Evolutionary conservation across 2,113 vertebrate genomes (phyloP), one percentile per base, ranked within the genome.

Genomic region (Aythya baeri): DNA sequence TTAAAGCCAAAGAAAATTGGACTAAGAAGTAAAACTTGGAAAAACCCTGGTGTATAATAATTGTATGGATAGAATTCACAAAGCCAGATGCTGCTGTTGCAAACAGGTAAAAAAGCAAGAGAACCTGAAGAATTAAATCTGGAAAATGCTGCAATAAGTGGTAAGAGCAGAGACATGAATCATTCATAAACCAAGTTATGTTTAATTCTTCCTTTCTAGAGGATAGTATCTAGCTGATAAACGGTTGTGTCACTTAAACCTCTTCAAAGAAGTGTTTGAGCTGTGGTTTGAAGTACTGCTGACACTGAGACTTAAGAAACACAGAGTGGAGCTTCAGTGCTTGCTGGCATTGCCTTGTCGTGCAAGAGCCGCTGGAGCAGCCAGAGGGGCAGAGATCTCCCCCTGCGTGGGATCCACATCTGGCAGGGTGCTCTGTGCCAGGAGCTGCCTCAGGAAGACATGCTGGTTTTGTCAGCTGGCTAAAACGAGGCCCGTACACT

Each of bases 311-410:
- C 23, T 3, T 6, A 9, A 7, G 13, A 44, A 29, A 34, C 3
- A 14, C 0, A 0, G 23, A 18, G 21, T 2, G 16, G 34, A 25
- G 20, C 23, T 31, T 54, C 0, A 2, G 55, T 15, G 7, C 16
- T 21, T 27, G 68, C 38, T 29, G 54, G 13, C 0, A 0, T 36
- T 58, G 81, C 27, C 43, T 10, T 1, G 0, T 22, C 0, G 0
- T 34, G 7, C 78, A 17, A 0, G 8, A 15, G n/a, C 2, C 32
- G 5, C 46, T 13, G 32, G 11, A 23, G 36, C 21, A 34, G 9
- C 46, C 8, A 21, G 8, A 27, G 36, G 17, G 29, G 34, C 29
- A 7, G 18, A 41, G 63, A 10, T 44, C 52, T 46, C 72, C 10
- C 4, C 1, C 61, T 31, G 31, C 2, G 1, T 22, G 8, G 41